Percentiles rank a stretch among this genome's conserved stretches.
phyloP scores from a whole-genome alignment of 1,140 invertebrate genomes.

The Dreissena rostriformis region DNA sequence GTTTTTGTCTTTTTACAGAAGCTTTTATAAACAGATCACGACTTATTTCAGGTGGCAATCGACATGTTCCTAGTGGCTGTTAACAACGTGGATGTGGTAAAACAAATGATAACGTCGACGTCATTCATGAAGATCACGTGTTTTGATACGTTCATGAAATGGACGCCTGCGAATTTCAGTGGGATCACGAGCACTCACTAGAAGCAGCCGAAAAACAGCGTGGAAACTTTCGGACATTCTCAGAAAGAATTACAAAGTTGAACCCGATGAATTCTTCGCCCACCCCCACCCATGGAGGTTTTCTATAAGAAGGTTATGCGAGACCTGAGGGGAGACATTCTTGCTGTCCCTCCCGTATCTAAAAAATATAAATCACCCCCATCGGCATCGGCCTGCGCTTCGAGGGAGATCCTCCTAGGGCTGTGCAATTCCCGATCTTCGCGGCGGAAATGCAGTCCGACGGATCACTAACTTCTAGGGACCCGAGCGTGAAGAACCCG shows the following conservation, averaged over 20 bases:
- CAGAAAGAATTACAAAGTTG: conserved; percentile 18
- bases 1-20: too few species aligned
- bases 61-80: conserved; percentile 55
- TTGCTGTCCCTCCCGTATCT: background rate
- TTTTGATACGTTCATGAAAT: conserved; percentile 51
- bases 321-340: background rate
- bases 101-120: conserved; percentile 53
- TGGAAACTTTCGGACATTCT: conserved; percentile 9
- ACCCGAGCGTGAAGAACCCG: too few species aligned
- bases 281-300: background rate
- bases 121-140: conserved; percentile 49
- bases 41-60: conserved; percentile 3
- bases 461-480: too few species aligned
- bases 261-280: conserved; percentile 27
- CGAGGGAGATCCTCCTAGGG: background rate
- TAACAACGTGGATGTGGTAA: conserved; percentile 48
- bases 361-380: background rate
- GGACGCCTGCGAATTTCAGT: conserved; percentile 85
- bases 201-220: conserved; percentile 1
- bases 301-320: background rate
- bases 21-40: too few species aligned
- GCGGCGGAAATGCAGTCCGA: too few species aligned
- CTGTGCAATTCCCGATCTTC: too few species aligned
- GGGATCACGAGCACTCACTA: conserved; percentile 73
- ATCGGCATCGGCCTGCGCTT: background rate